Evolutionary conservation across 2,888 invertebrate species (phyloP), one percentile per base, ranked within the genome.

Genomic region (Augiades crinisus): DNA sequence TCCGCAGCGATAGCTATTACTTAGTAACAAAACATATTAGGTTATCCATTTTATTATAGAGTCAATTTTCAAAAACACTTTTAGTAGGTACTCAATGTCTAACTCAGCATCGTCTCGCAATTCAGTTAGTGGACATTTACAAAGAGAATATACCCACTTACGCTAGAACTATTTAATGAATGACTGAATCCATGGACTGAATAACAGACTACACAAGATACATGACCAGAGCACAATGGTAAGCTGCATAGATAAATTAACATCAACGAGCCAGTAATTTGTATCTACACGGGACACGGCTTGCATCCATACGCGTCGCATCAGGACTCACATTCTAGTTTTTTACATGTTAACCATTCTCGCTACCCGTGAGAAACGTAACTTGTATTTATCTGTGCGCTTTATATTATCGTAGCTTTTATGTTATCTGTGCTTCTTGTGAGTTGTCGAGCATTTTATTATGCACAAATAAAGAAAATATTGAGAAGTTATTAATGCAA

Each of bases 331-430:
- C 72, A 77, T 74, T 71, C 70, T 70, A 72, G 70, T 77, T 81
- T 77, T 30, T 79, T 66, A 56, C 59, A 59, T 37, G 22, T 68
- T 72, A 74, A 70, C 75, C 71, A 75, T 76, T 67, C 67, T 65
- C 62, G 64, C 68, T 73, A 75, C 75, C 10, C 84, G 87, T 88
- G 87, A 81, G 87, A 88, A 86, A 40, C 40, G 34, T 43, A 43
- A 49, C 46, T 40, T 37, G 49, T 19, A 24, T 47, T 45, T 27
- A 22, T 41, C 13, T 7, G 19, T 37, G 21, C 13, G 17, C 36
- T 36, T 5, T 19, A 19, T 27, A 10, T 36, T 8, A 17, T 30
- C 12, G 30, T n/a, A 12, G 30, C n/a, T 3, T 30, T 27, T 27
- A 27, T 27, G 4, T 27, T 27, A 27, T 27, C 27, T 27, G 4